Evolutionary conservation across 2,797 vertebrate genomes (phyloP).

Genomic region (Tamandua tetradactyla): DNA sequence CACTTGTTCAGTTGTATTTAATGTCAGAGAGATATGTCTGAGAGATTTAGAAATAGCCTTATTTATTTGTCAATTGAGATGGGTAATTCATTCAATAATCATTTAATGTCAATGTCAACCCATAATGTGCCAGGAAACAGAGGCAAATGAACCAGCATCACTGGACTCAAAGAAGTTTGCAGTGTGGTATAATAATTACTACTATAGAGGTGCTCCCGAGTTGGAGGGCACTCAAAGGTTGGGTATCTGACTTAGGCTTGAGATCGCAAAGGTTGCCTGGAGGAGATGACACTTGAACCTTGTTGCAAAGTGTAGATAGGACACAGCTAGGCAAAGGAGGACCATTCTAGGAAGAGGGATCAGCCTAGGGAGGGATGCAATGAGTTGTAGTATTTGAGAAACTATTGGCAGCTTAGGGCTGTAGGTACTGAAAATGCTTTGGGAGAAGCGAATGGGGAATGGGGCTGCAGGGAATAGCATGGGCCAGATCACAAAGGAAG

Average conservation of each 20-base stretch:
- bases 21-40: background rate
- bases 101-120: constrained; percentile 46
- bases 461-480: background rate
- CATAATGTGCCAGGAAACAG: background rate
- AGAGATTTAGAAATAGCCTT: constrained; percentile 1
- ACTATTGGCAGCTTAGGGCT: background rate
- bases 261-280: background rate
- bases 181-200: background rate
- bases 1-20: background rate
- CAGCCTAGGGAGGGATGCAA: background rate
- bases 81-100: background rate
- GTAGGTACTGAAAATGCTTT: background rate
- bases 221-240: background rate
- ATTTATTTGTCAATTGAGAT: constrained; percentile 28
- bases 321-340: background rate
- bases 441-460: background rate
- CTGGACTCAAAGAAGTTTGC: background rate
- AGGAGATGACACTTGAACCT: background rate
- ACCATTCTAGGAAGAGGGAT: background rate
- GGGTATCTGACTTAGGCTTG: background rate
- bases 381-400: background rate
- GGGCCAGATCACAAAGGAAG: background rate
- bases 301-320: background rate
- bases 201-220: too few relatives aligned
- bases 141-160: background rate